Conservation (phyloP, 2,888 invertebrate genomes). For the Catocala fraxini region DNA sequence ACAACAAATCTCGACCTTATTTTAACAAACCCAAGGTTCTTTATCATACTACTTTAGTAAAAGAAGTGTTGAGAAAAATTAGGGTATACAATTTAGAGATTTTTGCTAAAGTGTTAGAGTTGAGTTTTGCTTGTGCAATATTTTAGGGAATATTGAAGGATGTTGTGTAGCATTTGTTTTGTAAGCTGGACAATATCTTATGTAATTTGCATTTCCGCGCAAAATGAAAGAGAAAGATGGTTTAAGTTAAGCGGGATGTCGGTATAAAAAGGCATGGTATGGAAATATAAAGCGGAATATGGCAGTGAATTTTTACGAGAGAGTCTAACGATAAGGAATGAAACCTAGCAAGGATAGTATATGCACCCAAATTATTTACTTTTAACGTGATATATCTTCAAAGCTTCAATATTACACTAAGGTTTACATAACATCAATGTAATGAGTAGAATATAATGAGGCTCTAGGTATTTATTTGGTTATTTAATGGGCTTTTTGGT, state of each 20-base stretch:
- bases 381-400: too few relatives aligned
- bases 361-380: too few relatives aligned
- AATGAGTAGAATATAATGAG: too few relatives aligned
- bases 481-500: too few relatives aligned
- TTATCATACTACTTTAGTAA: neutral
- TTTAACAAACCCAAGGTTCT: neutral
- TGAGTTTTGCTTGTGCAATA: constrained; percentile 34
- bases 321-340: too few relatives aligned
- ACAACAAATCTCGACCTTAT: constrained; percentile 34
- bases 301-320: too few relatives aligned
- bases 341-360: too few relatives aligned
- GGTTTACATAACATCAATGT: too few relatives aligned
- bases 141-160: constrained; percentile 54
- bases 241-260: constrained; percentile 8
- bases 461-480: too few relatives aligned
- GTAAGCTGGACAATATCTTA: constrained; percentile 53
- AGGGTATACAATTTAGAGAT: constrained; percentile 21
- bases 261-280: neutral
- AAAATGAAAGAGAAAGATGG: constrained; percentile 36
- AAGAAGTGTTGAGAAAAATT: constrained; percentile 36
- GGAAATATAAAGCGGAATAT: too few relatives aligned
- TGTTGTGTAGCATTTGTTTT: constrained; percentile 59
- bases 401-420: too few relatives aligned
- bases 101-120: constrained; percentile 44
- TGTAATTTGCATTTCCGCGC: constrained; percentile 64